Percentiles rank a stretch among this genome's conserved stretches.
These are phyloP conservation scores for Phaonia tiefii DNA, from an alignment of 2,888 invertebrate genomes.

Conservation along the genomic window DNA sequence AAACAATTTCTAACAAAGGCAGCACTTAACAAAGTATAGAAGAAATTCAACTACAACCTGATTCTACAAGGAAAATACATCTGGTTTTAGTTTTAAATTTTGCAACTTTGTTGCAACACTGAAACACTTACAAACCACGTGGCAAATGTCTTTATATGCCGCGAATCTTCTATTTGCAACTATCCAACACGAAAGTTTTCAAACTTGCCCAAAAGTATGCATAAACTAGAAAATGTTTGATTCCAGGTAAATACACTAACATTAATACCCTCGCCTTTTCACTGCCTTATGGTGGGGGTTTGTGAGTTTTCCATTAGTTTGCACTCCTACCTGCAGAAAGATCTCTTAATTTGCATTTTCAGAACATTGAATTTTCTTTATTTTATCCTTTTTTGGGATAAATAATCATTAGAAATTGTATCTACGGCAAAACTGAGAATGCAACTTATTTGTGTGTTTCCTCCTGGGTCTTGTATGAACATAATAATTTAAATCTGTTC, in stretches of 20 bases:
- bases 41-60: no score
- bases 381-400: background rate
- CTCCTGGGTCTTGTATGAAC: no score
- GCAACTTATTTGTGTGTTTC: background rate
- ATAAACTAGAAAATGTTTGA: slow-evolving; percentile 1
- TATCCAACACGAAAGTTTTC: no score
- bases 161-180: background rate
- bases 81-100: no score
- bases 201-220: no score
- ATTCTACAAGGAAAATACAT: no score
- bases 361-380: background rate
- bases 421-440: background rate
- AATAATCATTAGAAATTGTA: background rate
- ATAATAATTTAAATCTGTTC: slow-evolving; percentile 32
- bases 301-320: no score
- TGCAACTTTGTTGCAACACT: no score
- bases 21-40: no score
- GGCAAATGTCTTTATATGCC: slow-evolving; percentile 1
- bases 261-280: background rate
- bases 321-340: background rate
- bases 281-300: no score
- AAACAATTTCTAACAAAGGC: no score
- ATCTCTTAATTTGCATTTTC: no score
- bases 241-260: background rate
- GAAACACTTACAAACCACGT: background rate